Evolutionary conservation across 1,140 invertebrate genomes (phyloP), one percentile per base, ranked within the genome.

Genomic region (Sipha flava): DNA sequence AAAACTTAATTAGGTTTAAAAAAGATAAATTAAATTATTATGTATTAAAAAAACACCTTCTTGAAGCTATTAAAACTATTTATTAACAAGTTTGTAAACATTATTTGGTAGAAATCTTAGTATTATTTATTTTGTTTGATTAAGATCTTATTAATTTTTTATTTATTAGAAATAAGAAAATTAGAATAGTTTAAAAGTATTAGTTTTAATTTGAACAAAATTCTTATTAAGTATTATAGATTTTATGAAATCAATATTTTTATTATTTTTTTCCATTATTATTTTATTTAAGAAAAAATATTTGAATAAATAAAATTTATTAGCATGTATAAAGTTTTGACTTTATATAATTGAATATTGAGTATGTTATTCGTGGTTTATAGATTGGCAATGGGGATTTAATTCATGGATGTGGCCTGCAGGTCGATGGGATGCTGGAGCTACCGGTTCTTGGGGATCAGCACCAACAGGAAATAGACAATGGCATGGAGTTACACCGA

Each of bases 371-470:
- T 29, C n/a, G 26, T 47, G 9, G 21, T 52, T 57, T 59, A 59
- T 57, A 77, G 73, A 77, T 47, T 77, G 73, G 73, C 34, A 52
- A 26, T 77, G 73, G 73, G 73, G 73, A 57, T 77, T 77, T 40
- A 77, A 77, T 43, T 59, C 73, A 43, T 77, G 73, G 73, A 77
- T 77, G 73, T 77, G 73, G 73, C 52, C 73, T 18, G 49, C 73
- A 57, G 34, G 47, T 12, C 73, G 73, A 16, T 77, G 73, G 73
- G 73, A 77, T 59, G 31, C 23, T 43, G 73, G 73, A 34, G 21
- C 73, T 43, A 7, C 73, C 31, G 21, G 52, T 9, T 52, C 49
- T 57, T 77, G 73, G 73, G 73, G 52, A 57, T 16, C 73, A 40
- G 73, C 73, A 29, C 2, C 73, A 37, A 21, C 52, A 40, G 52